Percentiles rank a stretch among this genome's conserved stretches.
phyloP scores from a whole-genome alignment of 2,797 vertebrate genomes.

The Liasis olivaceus region DNA sequence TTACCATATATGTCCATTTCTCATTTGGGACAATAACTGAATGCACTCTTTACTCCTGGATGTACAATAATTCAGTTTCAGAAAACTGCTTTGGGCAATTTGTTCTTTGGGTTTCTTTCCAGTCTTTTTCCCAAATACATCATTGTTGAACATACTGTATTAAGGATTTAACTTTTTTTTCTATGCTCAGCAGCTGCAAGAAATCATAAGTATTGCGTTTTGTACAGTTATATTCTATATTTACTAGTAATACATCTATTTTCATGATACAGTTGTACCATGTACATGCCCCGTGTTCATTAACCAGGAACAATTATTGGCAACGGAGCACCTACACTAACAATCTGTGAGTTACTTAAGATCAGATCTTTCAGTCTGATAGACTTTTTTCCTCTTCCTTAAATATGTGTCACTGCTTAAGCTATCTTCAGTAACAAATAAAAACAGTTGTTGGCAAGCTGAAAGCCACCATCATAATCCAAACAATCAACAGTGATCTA shows the following conservation, averaged over 20 bases:
- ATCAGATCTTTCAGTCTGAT: background rate
- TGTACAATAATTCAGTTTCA: conserved; percentile 53
- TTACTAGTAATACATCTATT: background rate
- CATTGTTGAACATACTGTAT: conserved; percentile 49
- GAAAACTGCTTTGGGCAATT: conserved; percentile 45
- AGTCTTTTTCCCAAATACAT: conserved; percentile 48
- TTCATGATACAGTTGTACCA: background rate
- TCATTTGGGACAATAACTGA: conserved; percentile 54
- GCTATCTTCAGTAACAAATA: background rate
- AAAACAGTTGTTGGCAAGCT: background rate
- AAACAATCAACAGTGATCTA: background rate
- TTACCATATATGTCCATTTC: conserved; percentile 41
- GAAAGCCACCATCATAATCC: background rate
- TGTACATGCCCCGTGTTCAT: background rate
- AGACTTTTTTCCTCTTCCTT: background rate
- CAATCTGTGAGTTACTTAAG: too few relatives aligned
- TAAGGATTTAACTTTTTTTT: conserved; percentile 39
- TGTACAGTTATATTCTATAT: too few relatives aligned
- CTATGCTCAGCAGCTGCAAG: conserved; percentile 26
- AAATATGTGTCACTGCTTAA: background rate
- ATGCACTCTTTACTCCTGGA: conserved; percentile 30
- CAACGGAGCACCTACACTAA: too few relatives aligned
- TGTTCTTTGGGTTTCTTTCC: conserved; percentile 60
- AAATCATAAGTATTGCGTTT: conserved; percentile 34
- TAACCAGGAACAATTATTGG: background rate